These are phyloP conservation scores for Perca flavescens DNA, from an alignment of 2,113 vertebrate genomes.

Conservation along the genomic window DNA sequence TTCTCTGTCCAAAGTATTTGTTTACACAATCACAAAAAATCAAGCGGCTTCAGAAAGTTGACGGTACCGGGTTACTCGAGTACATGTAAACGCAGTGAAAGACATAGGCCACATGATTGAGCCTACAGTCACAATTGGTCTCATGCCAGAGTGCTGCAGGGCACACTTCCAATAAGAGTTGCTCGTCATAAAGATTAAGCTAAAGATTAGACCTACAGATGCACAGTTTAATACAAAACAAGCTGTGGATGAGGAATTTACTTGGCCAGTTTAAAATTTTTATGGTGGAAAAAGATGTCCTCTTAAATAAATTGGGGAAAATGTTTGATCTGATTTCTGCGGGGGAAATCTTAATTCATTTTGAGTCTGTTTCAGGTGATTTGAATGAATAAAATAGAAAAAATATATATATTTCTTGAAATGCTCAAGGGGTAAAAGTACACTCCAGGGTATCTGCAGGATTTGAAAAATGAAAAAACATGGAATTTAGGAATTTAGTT, in stretches of 20 bases:
- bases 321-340: background rate
- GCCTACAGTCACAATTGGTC: background rate
- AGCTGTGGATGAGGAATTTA: background rate
- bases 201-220: background rate
- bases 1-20: background rate
- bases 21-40: background rate
- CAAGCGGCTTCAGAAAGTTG: background rate
- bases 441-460: background rate
- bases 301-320: background rate
- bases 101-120: background rate
- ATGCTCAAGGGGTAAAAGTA: background rate
- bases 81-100: background rate
- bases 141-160: background rate
- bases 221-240: background rate
- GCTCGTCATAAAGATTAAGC: background rate
- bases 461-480: no score
- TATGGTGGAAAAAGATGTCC: background rate
- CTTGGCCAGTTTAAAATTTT: background rate
- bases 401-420: background rate
- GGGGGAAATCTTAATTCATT: background rate
- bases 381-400: background rate
- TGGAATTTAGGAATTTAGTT: no score
- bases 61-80: slow-evolving; percentile 2
- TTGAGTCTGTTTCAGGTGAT: background rate
- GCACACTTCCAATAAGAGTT: background rate